Evolutionary conservation across 2,888 invertebrate species (phyloP).

Genomic region (Tiliacea aurago): DNA sequence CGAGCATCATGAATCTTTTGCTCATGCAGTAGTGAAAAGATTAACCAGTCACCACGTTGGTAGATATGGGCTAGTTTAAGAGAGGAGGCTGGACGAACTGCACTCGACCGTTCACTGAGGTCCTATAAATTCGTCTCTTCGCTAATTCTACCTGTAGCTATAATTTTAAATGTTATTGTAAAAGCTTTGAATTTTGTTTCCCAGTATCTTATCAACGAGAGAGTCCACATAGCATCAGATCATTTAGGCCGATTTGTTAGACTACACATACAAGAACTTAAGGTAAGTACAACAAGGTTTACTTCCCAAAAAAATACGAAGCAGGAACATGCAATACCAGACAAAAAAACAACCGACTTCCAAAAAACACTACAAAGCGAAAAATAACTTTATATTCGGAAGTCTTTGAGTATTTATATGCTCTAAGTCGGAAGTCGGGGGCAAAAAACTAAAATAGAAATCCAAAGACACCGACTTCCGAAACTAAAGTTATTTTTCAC

Average conservation of each 20-base stretch:
- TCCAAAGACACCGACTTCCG: too few relatives aligned
- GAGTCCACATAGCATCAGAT: conserved; percentile 85
- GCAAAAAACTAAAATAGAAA: too few relatives aligned
- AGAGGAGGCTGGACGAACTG: background rate
- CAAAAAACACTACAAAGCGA: too few relatives aligned
- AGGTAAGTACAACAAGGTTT: conserved; percentile 70
- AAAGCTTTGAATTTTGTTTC: conserved; percentile 15
- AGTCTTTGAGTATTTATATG: too few relatives aligned
- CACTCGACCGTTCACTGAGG: background rate
- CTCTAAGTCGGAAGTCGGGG: too few relatives aligned
- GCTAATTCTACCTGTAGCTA: background rate
- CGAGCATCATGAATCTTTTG: background rate
- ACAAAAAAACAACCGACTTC: too few relatives aligned
- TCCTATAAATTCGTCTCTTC: too few relatives aligned
- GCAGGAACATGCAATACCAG: too few relatives aligned
- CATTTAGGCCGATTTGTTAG: conserved; percentile 84
- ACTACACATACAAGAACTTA: conserved; percentile 84
- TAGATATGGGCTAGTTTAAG: background rate
- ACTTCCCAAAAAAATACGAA: background rate
- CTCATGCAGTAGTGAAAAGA: too few relatives aligned
- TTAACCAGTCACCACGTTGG: too few relatives aligned
- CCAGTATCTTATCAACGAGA: conserved; percentile 84
- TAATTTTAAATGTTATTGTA: background rate
- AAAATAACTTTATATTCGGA: too few relatives aligned
- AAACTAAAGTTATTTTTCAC: too few relatives aligned